Conservation (phyloP, 2,113 vertebrate species). For the Plotosus lineatus region DNA sequence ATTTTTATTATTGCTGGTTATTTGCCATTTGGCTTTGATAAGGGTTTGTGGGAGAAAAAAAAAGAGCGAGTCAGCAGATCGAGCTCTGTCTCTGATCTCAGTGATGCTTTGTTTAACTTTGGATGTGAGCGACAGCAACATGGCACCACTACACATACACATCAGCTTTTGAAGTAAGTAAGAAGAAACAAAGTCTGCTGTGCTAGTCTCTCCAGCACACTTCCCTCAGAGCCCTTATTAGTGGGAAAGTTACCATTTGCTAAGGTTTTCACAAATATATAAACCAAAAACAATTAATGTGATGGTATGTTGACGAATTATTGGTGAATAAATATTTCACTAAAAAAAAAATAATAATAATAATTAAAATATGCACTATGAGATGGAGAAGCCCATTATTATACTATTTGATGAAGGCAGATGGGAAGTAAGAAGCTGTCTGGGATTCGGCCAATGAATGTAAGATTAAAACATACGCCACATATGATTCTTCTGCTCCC, state of each 20-base stretch:
- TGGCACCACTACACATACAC: slow-evolving; percentile 62
- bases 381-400: not conserved
- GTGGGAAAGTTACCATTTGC: slow-evolving; percentile 22
- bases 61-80: slow-evolving; percentile 32
- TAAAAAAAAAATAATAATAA: not conserved
- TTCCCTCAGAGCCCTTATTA: slow-evolving; percentile 19
- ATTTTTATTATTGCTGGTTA: not conserved
- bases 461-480: not conserved
- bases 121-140: slow-evolving; percentile 57
- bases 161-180: slow-evolving; percentile 63
- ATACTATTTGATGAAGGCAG: not conserved
- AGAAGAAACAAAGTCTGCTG: slow-evolving; percentile 52
- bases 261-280: slow-evolving; percentile 1
- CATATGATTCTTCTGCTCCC: slow-evolving; percentile 30
- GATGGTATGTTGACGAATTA: not conserved
- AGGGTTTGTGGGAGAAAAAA: slow-evolving; percentile 22
- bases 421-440: not conserved
- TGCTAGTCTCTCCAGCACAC: slow-evolving; percentile 8
- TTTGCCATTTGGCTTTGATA: slow-evolving; percentile 16
- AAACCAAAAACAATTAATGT: not conserved
- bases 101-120: slow-evolving; percentile 55
- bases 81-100: slow-evolving; percentile 33
- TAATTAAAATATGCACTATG: not conserved
- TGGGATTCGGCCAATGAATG: not conserved
- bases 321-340: not conserved